Evolutionary conservation across 2,797 vertebrate species (phyloP).

Genomic region (Gastrophryne carolinensis): DNA sequence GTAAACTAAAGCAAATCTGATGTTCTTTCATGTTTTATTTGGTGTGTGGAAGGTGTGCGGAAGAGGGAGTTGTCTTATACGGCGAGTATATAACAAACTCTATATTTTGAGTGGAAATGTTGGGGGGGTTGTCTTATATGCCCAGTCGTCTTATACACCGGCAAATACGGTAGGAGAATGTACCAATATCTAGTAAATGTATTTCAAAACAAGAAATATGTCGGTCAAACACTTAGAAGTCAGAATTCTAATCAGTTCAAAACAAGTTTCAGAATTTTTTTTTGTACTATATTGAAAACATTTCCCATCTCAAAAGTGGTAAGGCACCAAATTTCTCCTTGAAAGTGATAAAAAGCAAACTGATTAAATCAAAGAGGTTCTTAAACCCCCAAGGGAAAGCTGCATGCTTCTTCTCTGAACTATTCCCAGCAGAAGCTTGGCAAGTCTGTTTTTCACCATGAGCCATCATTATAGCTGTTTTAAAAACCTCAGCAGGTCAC

Average conservation of each 20-base stretch:
- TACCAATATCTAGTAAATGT: no score
- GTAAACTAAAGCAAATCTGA: no score
- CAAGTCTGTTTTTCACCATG: conserved; percentile 60
- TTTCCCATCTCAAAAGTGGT: conserved; percentile 31
- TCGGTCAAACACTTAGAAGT: no score
- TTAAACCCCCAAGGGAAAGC: conserved; percentile 63
- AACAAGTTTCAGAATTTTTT: conserved; percentile 11
- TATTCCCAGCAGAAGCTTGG: conserved; percentile 66
- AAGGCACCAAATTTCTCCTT: conserved; percentile 59
- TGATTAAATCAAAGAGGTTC: conserved; percentile 69
- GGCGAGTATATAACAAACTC: no score
- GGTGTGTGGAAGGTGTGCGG: no score
- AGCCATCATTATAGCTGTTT: conserved; percentile 65
- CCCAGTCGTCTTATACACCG: no score
- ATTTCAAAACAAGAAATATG: no score
- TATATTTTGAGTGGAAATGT: no score
- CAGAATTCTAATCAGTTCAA: conserved; percentile 61
- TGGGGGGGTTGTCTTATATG: no score
- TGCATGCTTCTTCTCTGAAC: conserved; percentile 64
- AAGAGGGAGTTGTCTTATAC: no score
- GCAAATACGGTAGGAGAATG: no score
- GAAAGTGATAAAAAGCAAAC: conserved; percentile 61
- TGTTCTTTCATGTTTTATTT: no score
- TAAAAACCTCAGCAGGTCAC: conserved; percentile 66
- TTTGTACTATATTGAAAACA: conserved; percentile 14